Percentiles rank a stretch among this genome's conserved stretches.
These are phyloP conservation scores for Rhynchopsitta pachyrhyncha DNA, from an alignment of 2,113 vertebrate species.

Conservation along the genomic window DNA sequence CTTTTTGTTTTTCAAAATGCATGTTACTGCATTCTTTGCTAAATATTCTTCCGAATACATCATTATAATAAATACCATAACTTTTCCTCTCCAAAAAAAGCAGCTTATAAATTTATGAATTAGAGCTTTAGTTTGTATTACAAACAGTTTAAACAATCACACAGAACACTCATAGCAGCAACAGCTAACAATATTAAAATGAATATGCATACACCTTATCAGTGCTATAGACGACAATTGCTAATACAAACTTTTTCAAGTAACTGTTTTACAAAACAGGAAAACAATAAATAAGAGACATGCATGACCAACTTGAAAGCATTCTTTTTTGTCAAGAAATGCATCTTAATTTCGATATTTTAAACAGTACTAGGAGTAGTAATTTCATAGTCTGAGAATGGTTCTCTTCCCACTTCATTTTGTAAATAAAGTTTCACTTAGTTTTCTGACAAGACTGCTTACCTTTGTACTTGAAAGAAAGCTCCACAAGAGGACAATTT, in stretches of 20 bases:
- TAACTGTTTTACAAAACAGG: background rate
- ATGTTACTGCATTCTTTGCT: background rate
- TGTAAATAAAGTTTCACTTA: background rate
- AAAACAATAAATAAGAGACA: background rate
- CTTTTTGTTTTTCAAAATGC: background rate
- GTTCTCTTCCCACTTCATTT: background rate
- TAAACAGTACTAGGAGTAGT: background rate
- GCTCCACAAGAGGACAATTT: background rate
- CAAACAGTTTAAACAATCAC: background rate
- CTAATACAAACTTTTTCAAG: background rate
- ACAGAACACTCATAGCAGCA: background rate
- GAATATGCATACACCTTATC: background rate
- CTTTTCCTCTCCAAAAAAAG: background rate
- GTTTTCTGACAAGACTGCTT: background rate
- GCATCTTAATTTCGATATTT: background rate
- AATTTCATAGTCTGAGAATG: background rate
- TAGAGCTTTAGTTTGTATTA: background rate
- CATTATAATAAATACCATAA: background rate
- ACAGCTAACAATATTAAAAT: background rate
- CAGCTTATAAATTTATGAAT: background rate
- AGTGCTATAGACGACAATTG: background rate
- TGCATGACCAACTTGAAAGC: background rate
- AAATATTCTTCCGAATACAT: background rate
- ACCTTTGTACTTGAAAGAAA: background rate
- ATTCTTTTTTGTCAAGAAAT: background rate